Evolutionary conservation across 2,888 invertebrate species (phyloP).

Genomic region (Therioaphis trifolii): DNA sequence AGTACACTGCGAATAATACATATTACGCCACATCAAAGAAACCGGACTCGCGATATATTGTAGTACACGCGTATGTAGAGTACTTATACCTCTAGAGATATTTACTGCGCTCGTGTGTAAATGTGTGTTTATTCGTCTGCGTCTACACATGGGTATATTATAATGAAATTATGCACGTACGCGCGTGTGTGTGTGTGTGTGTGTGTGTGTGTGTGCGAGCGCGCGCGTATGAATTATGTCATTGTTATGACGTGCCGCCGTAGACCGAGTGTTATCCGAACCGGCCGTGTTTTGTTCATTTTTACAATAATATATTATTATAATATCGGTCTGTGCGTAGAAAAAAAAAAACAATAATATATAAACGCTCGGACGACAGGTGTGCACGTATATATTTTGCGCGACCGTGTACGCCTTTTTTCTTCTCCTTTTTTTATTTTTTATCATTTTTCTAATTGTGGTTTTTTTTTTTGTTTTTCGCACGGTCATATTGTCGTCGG

Average conservation of each 20-base stretch:
- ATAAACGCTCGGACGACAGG: conserved; percentile 18
- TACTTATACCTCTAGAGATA: too few relatives aligned
- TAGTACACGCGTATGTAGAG: too few relatives aligned
- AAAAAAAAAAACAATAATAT: neutral
- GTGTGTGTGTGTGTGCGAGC: neutral
- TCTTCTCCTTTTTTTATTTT: neutral
- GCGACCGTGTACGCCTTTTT: neutral
- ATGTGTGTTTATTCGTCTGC: too few relatives aligned
- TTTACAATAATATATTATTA: neutral
- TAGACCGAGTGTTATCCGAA: neutral
- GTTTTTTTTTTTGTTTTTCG: neutral
- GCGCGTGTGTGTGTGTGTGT: neutral
- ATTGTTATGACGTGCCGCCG: neutral
- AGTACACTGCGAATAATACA: too few relatives aligned
- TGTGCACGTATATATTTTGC: conserved; percentile 9
- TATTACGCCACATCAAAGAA: too few relatives aligned
- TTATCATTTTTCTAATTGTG: too few relatives aligned
- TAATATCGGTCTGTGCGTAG: too few relatives aligned
- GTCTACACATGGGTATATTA: too few relatives aligned
- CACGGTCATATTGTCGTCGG: conserved; percentile 5
- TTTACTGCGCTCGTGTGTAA: too few relatives aligned
- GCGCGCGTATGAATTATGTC: too few relatives aligned
- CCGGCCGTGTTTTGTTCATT: neutral
- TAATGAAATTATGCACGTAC: too few relatives aligned
- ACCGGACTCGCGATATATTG: too few relatives aligned